These are phyloP conservation scores for Apotomis betuletana DNA, from an alignment of 2,888 invertebrate genomes.

Conservation along the genomic window DNA sequence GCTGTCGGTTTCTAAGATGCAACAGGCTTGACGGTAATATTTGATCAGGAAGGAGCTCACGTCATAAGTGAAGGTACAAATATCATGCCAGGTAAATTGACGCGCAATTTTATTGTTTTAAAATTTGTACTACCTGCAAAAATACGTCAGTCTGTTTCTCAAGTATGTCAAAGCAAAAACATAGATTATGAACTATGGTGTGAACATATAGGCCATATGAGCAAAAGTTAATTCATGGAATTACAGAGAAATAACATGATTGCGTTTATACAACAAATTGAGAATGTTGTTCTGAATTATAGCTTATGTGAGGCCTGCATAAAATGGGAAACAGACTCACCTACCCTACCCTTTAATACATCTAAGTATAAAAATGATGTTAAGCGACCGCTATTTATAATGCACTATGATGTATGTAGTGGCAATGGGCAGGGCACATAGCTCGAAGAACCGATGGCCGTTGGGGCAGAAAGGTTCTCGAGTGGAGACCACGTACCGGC, in stretches of 20 bases:
- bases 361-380: slow-evolving; percentile 49
- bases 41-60: background rate
- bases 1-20: background rate
- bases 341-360: slow-evolving; percentile 53
- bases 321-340: slow-evolving; percentile 57
- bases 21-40: background rate
- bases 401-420: slow-evolving; percentile 57
- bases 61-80: background rate
- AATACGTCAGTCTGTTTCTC: background rate
- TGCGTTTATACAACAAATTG: background rate
- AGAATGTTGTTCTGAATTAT: slow-evolving; percentile 42
- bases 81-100: background rate
- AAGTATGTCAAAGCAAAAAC: background rate
- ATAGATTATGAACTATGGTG: background rate
- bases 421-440: no score
- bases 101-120: background rate
- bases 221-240: background rate
- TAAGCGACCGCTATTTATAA: slow-evolving; percentile 53
- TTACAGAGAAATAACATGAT: background rate
- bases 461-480: no score
- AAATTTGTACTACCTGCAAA: background rate
- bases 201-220: background rate
- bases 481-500: no score
- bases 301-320: slow-evolving; percentile 58
- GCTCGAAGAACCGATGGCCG: no score